A percentile compares a stretch with the other conserved stretches of the same genome.
Evolutionary conservation across 2,888 invertebrate species (phyloP).

Genomic region (Elaeidobius kamerunicus): DNA sequence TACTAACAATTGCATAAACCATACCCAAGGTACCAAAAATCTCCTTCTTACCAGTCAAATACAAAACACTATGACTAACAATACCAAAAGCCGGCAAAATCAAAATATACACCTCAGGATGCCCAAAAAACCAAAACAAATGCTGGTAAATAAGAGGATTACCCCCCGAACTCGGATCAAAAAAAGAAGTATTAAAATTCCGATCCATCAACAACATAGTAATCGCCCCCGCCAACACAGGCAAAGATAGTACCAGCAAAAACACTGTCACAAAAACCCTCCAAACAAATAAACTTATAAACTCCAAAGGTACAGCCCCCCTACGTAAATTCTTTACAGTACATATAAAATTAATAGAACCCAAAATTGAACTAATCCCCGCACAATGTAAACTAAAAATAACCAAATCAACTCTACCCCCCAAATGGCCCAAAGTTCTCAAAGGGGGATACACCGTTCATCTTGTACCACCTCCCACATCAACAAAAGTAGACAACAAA

Average conservation of each 20-base stretch:
- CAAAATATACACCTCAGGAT: conserved; percentile 84
- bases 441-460: conserved; percentile 55
- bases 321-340: conserved; percentile 72
- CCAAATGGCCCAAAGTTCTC: conserved; percentile 54
- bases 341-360: conserved; percentile 76
- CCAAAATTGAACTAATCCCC: conserved; percentile 70
- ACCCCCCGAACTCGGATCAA: conserved; percentile 76
- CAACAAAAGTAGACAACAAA: conserved; percentile 58
- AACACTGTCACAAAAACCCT: conserved; percentile 65
- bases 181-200: conserved; percentile 78
- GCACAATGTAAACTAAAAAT: conserved; percentile 77
- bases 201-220: conserved; percentile 77
- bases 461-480: conserved; percentile 71
- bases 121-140: conserved; percentile 85
- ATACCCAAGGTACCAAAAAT: conserved; percentile 70
- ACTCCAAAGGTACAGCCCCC: conserved; percentile 58
- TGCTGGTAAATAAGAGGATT: conserved; percentile 80
- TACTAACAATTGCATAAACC: conserved; percentile 81
- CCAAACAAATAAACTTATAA: conserved; percentile 71
- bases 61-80: conserved; percentile 73
- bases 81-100: conserved; percentile 81
- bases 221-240: conserved; percentile 76
- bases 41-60: conserved; percentile 72
- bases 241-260: conserved; percentile 64
- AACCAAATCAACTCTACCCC: conserved; percentile 68